phyloP scores from a whole-genome alignment of 2,888 invertebrate species.

The Amblyjoppa proteus region DNA sequence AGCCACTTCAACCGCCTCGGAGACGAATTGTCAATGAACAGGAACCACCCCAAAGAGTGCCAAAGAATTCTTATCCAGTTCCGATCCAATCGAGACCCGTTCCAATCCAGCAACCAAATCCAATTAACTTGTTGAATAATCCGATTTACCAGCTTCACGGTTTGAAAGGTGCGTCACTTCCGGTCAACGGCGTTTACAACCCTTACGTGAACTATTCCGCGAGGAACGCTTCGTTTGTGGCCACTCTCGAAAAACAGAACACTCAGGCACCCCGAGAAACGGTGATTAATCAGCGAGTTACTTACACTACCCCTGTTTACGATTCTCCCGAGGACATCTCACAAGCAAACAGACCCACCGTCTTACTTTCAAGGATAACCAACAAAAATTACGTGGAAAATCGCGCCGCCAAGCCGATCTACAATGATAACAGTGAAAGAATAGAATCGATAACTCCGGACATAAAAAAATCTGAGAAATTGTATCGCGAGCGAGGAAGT shows the following conservation, averaged over 20 bases:
- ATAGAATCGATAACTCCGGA: neutral
- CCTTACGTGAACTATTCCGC: neutral
- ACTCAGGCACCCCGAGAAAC: neutral
- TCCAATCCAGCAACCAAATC: neutral
- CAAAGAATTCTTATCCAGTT: conserved; percentile 5
- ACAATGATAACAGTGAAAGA: neutral
- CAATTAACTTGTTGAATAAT: conserved; percentile 4
- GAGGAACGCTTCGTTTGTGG: neutral
- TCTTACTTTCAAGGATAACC: neutral
- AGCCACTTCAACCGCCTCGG: neutral
- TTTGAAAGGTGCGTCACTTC: neutral
- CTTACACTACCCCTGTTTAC: conserved; percentile 16
- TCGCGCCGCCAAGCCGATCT: neutral
- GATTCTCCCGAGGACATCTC: conserved; percentile 22
- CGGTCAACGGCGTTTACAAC: neutral
- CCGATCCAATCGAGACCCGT: neutral
- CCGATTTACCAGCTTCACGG: conserved; percentile 30
- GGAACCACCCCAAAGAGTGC: neutral
- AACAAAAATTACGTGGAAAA: conserved; percentile 18
- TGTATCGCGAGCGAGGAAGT: neutral
- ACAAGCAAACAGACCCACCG: neutral
- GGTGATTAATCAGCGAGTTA: neutral
- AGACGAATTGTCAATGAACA: neutral
- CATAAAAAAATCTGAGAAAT: neutral
- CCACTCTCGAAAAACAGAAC: neutral